Evolutionary conservation across 2,797 vertebrate genomes (phyloP), one percentile per base, ranked within the genome.

Genomic region (Lacerta bilineata): DNA sequence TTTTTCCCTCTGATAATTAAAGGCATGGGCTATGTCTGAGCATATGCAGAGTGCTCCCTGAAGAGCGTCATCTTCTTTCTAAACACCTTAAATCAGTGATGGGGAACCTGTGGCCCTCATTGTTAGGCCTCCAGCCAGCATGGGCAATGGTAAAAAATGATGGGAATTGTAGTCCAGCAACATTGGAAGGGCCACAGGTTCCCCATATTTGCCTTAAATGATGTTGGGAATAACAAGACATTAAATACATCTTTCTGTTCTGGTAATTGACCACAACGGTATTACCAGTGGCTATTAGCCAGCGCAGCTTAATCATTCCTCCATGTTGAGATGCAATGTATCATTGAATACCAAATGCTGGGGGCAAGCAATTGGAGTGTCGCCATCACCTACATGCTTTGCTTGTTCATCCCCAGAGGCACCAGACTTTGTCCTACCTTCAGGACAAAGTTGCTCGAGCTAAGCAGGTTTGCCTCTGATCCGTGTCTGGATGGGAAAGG

Each of bases 1-100:
- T 23, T 61, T 61, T 23, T 0, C 59, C 18, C 18, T 61, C 59
- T n/a, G 33, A 29, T 61, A 29, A 77, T 55, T 6, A 25, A 8
- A 76, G 23, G 2, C 39, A 3, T 5, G 17, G 29, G 27, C 29
- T 79, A 46, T 87, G 92, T 95, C 92, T 90, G 88, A 79, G 77
- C 43, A 78, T 55, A n/a, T 8, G 77, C 1, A 25, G 46, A n/a
- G 46, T 79, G 77, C 43, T 25, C 18, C 10, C 74, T 76, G 74
- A 41, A 76, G 18, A 17, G 7, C 3, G 8, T 8, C 39, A 43
- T 25, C 74, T 76, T 39, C 4, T 1, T 18, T 6, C 8, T 23
- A 61, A 23, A 18, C 59, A 69, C 29, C 68, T 69, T n/a, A n/a
- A 29, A 9, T 11, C 25, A 69, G 6, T 1, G 20, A 25, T 25